Evolutionary conservation across 2,113 vertebrate genomes (phyloP).

Genomic region (Nibea albiflora): DNA sequence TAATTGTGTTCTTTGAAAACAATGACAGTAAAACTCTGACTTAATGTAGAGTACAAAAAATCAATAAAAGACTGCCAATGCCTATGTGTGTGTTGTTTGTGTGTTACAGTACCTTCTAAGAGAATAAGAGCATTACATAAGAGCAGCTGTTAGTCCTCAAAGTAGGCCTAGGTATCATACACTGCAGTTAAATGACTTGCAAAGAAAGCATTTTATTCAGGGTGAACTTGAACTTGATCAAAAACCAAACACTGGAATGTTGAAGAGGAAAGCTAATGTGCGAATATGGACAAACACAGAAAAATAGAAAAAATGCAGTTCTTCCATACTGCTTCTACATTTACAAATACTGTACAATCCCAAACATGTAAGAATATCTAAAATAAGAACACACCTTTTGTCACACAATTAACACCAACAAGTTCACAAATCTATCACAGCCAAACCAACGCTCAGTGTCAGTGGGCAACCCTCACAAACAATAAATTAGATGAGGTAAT

Average conservation of each 20-base stretch:
- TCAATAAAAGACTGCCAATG: neutral
- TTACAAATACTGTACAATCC: no score
- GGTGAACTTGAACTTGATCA: neutral
- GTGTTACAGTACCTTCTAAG: conserved; percentile 5
- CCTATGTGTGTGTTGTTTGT: neutral
- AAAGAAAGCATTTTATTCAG: neutral
- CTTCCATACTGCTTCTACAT: no score
- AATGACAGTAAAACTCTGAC: conserved; percentile 24
- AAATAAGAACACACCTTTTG: neutral
- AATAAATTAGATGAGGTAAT: neutral
- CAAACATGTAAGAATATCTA: neutral
- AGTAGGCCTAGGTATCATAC: neutral
- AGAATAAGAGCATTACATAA: neutral
- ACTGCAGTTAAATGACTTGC: neutral
- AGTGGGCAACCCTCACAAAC: neutral
- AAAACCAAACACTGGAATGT: neutral
- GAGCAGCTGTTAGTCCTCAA: neutral
- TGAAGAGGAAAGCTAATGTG: neutral
- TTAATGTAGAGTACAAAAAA: conserved; percentile 8
- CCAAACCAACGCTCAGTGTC: neutral
- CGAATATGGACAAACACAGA: neutral
- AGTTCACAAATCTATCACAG: neutral
- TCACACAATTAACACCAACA: no score
- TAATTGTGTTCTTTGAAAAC: conserved; percentile 53
- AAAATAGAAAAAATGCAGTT: no score